Evolutionary conservation across 2,888 invertebrate species (phyloP).

Genomic region (Monopis laevigella): DNA sequence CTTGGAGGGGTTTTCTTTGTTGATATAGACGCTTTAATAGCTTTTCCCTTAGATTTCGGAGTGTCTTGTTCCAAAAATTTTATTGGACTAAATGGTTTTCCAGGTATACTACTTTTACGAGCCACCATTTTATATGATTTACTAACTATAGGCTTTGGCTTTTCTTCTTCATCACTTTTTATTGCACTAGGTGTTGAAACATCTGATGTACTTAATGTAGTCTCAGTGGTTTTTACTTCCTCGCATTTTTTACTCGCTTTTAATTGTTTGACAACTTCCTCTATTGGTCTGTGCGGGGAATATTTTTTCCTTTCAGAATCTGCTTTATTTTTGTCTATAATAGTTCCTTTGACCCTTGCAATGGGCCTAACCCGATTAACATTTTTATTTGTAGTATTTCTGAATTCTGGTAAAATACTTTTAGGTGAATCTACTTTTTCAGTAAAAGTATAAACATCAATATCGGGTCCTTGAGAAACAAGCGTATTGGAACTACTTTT

Average conservation of each 20-base stretch:
- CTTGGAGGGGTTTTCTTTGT: slow-evolving; percentile 33
- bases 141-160: slow-evolving; percentile 52
- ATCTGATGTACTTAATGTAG: slow-evolving; percentile 22
- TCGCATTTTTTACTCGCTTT: slow-evolving; percentile 53
- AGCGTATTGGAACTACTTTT: slow-evolving; percentile 38
- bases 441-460: slow-evolving; percentile 58
- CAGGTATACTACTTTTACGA: slow-evolving; percentile 57
- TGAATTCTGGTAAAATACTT: slow-evolving; percentile 52
- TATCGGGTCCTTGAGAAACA: slow-evolving; percentile 50
- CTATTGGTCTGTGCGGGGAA: slow-evolving; percentile 55
- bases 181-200: slow-evolving; percentile 23
- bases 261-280: slow-evolving; percentile 56
- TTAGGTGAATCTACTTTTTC: slow-evolving; percentile 61
- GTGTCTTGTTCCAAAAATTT: slow-evolving; percentile 46
- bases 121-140: slow-evolving; percentile 65
- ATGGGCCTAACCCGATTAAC: slow-evolving; percentile 56
- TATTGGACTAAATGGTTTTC: slow-evolving; percentile 58
- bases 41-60: slow-evolving; percentile 12
- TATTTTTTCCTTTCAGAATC: slow-evolving; percentile 56
- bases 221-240: slow-evolving; percentile 32
- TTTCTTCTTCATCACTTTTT: slow-evolving; percentile 34
- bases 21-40: slow-evolving; percentile 13
- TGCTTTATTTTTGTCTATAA: slow-evolving; percentile 47
- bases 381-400: slow-evolving; percentile 47
- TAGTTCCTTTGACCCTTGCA: slow-evolving; percentile 58